Evolutionary conservation across 2,797 vertebrate genomes (phyloP), one percentile per base, ranked within the genome.

Genomic region (Phrynocephalus vlangalii): DNA sequence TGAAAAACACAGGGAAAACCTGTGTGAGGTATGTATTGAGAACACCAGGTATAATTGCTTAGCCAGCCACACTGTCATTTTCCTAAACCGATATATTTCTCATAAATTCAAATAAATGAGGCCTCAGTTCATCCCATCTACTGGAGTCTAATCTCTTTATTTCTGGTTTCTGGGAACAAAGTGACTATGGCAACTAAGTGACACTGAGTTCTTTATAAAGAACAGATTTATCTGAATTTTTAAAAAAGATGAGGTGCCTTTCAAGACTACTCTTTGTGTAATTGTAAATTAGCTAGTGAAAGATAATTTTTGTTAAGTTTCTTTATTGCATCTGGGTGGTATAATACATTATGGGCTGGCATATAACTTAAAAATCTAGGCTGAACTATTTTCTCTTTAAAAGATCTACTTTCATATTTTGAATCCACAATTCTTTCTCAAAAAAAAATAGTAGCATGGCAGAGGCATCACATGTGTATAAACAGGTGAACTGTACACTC

Each of bases 221-320:
- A 72, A 9, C 24, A 33, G 26, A 5, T 79, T 77, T 77, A 77
- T 86, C 26, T 83, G 2, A 70, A 71, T 38, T 79, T n/a, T 79
- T n/a, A 22, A 52, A 79, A 56, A 71, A 70, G n/a, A 2, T 38
- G 67, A 75, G 44, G 80, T 66, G 18, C n/a, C 60, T 24, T 66
- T 67, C 71, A 67, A 48, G 20, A 52, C 30, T 84, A 6, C n/a
- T 33, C 28, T 56, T 86, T 28, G 33, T 79, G 30, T 70, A 79
- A 56, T 33, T 81, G 20, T 73, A 77, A 85, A 87, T 76, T 76
- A 76, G n/a, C 71, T 82, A 2, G 1, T 75, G n/a, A 68, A 70
- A 16, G n/a, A 50, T 26, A 44, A 20, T 66, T 67, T 20, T 38
- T 10, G 67, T 68, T 82, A 77, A 30, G 83, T 82, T 80, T 48